phyloP scores from a whole-genome alignment of 2,797 vertebrate genomes.

The Macrochelys suwanniensis region DNA sequence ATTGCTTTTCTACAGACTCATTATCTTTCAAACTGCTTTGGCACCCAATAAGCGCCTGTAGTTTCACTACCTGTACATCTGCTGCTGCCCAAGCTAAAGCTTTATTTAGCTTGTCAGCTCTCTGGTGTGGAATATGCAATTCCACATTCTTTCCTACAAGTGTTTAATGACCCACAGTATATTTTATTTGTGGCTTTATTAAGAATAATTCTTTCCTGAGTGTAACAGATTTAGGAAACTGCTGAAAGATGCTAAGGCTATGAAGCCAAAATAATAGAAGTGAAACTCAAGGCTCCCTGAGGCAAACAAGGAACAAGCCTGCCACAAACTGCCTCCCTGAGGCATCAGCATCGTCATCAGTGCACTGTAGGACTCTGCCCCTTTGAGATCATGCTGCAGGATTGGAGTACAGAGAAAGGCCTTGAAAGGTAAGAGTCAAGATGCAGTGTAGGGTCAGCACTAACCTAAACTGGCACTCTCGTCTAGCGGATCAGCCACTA shows the following conservation, averaged over 20 bases:
- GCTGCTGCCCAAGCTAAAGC: not conserved
- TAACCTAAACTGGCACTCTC: not conserved
- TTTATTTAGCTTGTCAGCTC: conserved; percentile 18
- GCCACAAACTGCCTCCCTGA: not conserved
- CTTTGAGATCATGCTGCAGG: not conserved
- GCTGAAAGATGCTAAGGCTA: not conserved
- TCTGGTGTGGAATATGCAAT: not conserved
- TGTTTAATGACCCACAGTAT: conserved; percentile 13
- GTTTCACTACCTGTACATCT: not conserved
- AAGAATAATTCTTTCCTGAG: not conserved
- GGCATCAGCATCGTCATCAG: not conserved
- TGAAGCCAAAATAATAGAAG: not conserved
- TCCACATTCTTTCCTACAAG: conserved; percentile 1
- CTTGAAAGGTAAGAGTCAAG: not conserved
- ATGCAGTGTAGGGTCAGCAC: not conserved
- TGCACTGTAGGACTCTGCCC: fast-evolving
- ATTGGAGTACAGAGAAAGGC: not conserved
- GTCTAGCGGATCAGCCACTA: not conserved
- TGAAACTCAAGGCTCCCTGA: not conserved
- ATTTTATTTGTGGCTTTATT: conserved; percentile 45
- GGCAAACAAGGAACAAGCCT: fast-evolving
- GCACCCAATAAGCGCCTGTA: not conserved
- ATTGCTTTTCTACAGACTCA: conserved; percentile 41
- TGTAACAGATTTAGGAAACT: conserved; percentile 3
- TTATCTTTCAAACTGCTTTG: conserved; percentile 57